phyloP scores from a whole-genome alignment of 1,140 invertebrate genomes.

The Sarcophaga peregrina region DNA sequence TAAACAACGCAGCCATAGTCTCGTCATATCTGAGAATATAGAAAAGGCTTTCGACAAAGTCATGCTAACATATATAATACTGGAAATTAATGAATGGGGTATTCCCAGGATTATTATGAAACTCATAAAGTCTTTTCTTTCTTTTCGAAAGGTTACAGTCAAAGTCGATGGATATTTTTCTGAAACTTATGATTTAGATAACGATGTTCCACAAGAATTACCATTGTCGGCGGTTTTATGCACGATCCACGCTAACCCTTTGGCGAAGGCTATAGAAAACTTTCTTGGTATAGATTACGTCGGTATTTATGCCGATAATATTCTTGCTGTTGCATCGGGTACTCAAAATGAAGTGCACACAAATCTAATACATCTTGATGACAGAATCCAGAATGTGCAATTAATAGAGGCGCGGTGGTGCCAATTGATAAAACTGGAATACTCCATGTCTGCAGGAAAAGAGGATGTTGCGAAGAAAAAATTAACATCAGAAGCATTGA shows the following conservation, averaged over 20 bases:
- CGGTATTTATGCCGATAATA: conserved; percentile 19
- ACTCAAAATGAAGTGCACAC: background rate
- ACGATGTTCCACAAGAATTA: background rate
- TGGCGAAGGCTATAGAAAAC: background rate
- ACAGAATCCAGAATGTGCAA: background rate
- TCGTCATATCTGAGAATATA: background rate
- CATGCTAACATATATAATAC: background rate
- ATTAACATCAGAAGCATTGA: background rate
- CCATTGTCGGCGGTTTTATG: background rate
- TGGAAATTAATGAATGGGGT: no score
- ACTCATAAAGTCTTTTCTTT: background rate
- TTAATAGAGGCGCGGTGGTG: background rate
- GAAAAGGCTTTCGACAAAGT: background rate
- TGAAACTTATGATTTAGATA: background rate
- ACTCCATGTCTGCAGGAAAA: background rate
- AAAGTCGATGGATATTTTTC: background rate
- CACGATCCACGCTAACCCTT: background rate
- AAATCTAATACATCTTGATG: background rate
- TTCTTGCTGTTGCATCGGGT: conserved; percentile 2
- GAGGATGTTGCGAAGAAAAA: background rate
- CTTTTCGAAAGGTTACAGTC: background rate
- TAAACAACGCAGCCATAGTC: background rate
- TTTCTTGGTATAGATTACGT: background rate
- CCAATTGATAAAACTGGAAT: background rate
- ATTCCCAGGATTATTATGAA: no score